These are phyloP conservation scores for Nothocercus nigrocapillus DNA, from an alignment of 2,113 vertebrate genomes.

Conservation along the genomic window DNA sequence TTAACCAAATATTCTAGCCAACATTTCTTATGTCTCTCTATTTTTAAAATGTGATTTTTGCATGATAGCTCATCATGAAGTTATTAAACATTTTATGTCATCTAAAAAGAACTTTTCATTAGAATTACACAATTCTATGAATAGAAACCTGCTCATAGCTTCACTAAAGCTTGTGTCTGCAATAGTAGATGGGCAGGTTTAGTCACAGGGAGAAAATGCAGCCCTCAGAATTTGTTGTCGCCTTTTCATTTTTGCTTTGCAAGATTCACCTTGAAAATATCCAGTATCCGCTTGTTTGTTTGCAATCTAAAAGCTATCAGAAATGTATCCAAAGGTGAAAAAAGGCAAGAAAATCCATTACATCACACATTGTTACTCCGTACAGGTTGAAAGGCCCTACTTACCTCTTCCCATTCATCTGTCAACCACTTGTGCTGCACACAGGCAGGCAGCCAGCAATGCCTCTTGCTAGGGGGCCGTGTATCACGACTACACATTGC, in stretches of 20 bases:
- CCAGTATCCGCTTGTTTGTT: background rate
- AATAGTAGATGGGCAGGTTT: background rate
- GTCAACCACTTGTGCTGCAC: conserved; percentile 78
- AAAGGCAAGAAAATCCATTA: accelerated
- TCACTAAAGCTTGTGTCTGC: background rate
- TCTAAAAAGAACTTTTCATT: background rate
- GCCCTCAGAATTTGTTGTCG: background rate
- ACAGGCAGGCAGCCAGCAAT: conserved; percentile 80
- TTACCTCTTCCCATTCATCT: conserved; percentile 85
- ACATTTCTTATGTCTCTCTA: background rate
- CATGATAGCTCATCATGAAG: background rate
- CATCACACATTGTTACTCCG: no score
- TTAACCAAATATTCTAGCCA: background rate
- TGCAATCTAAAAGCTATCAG: background rate
- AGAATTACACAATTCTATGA: background rate
- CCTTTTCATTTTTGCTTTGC: background rate
- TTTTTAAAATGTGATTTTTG: background rate
- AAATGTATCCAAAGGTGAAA: background rate
- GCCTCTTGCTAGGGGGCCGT: conserved; percentile 67
- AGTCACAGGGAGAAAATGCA: background rate
- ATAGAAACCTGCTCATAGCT: background rate
- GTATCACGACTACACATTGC: conserved; percentile 68
- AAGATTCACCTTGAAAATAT: background rate
- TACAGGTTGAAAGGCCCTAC: background rate
- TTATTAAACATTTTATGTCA: background rate